Evolutionary conservation across 2,888 invertebrate genomes (phyloP).

Genomic region (Empis stercorea): DNA sequence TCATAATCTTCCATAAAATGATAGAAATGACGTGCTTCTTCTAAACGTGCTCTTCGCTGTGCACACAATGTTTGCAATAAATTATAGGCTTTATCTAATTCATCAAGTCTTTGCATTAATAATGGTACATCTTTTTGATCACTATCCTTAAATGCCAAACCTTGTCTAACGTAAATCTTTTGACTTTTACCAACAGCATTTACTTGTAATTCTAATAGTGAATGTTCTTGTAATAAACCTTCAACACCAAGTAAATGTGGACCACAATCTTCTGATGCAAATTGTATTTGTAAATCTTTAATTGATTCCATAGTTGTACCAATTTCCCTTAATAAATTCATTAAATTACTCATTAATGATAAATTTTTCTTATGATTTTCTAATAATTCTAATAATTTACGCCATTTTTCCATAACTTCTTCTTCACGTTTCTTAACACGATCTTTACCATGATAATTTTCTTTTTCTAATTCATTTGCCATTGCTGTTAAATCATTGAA

Average conservation of each 20-base stretch:
- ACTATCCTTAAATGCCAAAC: conserved; percentile 42
- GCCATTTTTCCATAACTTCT: conserved; percentile 77
- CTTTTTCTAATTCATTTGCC: conserved; percentile 81
- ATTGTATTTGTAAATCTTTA: conserved; percentile 62
- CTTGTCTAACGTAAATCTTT: conserved; percentile 59
- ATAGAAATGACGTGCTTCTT: conserved; percentile 86
- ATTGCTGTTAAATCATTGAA: conserved; percentile 88
- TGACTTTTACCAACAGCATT: conserved; percentile 79
- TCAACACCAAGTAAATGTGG: conserved; percentile 91
- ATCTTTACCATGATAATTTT: conserved; percentile 83
- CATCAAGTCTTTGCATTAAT: conserved; percentile 57
- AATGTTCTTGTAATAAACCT: conserved; percentile 87
- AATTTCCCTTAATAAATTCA: conserved; percentile 81
- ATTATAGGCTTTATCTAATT: conserved; percentile 61
- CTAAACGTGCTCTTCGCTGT: conserved; percentile 67
- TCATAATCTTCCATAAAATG: conserved; percentile 95
- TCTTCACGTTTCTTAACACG: conserved; percentile 48
- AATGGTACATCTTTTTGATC: conserved; percentile 43
- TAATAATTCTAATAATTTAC: conserved; percentile 66
- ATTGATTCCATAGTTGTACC: conserved; percentile 78
- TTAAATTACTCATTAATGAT: conserved; percentile 67
- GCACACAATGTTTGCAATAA: conserved; percentile 27
- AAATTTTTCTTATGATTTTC: conserved; percentile 71
- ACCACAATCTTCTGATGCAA: conserved; percentile 71
- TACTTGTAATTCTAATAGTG: conserved; percentile 81